Percentiles rank a stretch among this genome's conserved stretches.
These are phyloP conservation scores for Halocynthia aurantium DNA, from an alignment of 23 tunicate genomes.

Conservation along the genomic window DNA sequence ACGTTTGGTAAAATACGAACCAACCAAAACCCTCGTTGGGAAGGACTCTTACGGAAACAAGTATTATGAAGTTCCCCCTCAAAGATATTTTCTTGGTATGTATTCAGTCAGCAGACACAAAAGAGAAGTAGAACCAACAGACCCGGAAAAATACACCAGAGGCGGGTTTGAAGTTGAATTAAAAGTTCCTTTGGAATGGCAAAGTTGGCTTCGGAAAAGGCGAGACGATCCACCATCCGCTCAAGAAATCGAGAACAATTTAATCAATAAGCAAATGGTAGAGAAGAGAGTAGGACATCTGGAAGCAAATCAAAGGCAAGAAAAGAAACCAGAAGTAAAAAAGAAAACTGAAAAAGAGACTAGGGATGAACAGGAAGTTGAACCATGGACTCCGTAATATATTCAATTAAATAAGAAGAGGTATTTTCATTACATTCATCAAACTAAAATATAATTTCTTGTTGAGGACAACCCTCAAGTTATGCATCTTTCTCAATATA, in stretches of 20 bases:
- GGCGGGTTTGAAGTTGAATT: not conserved
- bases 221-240: constrained; percentile 56
- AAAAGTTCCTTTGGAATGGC: constrained; percentile 68
- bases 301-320: constrained; percentile 18
- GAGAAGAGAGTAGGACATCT: constrained; percentile 28
- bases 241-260: constrained; percentile 48
- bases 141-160: not conserved
- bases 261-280: constrained; percentile 21
- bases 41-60: constrained; percentile 51
- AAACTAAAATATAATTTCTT: too few species aligned
- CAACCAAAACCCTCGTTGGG: constrained; percentile 37
- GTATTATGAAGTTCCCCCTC: constrained; percentile 71
- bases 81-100: constrained; percentile 49
- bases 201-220: constrained; percentile 52
- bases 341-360: not conserved
- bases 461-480: too few species aligned
- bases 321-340: not conserved
- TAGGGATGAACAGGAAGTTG: constrained; percentile 15
- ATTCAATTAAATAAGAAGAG: too few species aligned
- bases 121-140: constrained; percentile 32
- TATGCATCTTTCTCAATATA: too few species aligned
- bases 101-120: constrained; percentile 8
- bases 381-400: constrained; percentile 4
- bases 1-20: constrained; percentile 33
- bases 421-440: too few species aligned